Evolutionary conservation across 30 jellyfish, hydroid and myxozoan genomes (phyloP), one percentile per base, ranked within the genome.

Genomic region (Turritopsis rubra): DNA sequence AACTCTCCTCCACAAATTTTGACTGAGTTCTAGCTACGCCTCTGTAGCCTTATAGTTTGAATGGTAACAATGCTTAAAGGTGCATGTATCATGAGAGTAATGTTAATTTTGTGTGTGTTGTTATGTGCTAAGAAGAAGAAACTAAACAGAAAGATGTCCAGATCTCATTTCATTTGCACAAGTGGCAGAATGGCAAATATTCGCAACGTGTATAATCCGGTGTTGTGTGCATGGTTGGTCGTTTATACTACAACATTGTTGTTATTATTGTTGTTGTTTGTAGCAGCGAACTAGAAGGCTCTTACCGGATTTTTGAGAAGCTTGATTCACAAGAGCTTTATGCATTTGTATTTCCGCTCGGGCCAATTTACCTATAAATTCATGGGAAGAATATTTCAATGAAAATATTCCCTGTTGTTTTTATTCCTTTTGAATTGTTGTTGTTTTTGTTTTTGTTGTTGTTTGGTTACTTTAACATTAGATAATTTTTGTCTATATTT

Each of bases 271-370:
- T 21, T 66, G 29, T 4, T 66, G 76, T 66, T n/a, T 25, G 29
- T n/a, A 17, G 28, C 5, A 3, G 8, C 30, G 29, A 21, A 66
- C 16, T 66, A 26, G 29, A 26, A 21, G 29, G 41, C 65, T 24
- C 82, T 24, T 74, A 74, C 82, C 82, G 41, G 24, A 26, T 74
- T 74, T 26, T 16, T 74, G 28, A 1, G 54, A n/a, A 72, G 54
- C 65, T 74, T 26, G 82, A n/a, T 74, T 74, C 52, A 80, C 87
- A 52, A 80, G 78, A n/a, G 87, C 87, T 53, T 80, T 53, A 84
- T 80, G 87, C 87, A 80, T 80, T 53, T 80, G 71, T 17, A 80
- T 65, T 70, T 80, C 87, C 26, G 87, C 87, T 53, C 87, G 24
- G 26, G 87, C 87, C 53, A 80, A 70, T 80, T 80, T 80, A 19